Percentiles rank a stretch among this genome's conserved stretches.
Evolutionary conservation across 2,797 vertebrate genomes (phyloP).

Genomic region (Peromyscus attwateri): DNA sequence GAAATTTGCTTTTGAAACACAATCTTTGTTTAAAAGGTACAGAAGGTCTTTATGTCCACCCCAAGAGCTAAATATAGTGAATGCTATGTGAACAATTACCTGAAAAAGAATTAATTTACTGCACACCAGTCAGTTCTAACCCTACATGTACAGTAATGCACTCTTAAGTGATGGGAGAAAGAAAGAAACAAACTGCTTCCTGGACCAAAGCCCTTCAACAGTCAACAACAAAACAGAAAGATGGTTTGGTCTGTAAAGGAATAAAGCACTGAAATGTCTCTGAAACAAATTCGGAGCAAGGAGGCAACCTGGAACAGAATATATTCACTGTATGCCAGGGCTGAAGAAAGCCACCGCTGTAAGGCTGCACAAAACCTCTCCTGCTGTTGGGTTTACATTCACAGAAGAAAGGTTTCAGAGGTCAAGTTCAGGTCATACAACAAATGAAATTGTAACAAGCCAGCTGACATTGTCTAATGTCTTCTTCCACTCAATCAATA

Average conservation of each 20-base stretch:
- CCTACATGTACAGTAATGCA: constrained; percentile 79
- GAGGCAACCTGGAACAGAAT: constrained; percentile 66
- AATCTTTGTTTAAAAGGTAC: constrained; percentile 74
- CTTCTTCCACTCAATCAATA: constrained; percentile 92
- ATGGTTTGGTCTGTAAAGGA: constrained; percentile 69
- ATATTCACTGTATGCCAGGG: constrained; percentile 66
- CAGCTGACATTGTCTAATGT: constrained; percentile 92
- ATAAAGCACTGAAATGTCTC: constrained; percentile 80
- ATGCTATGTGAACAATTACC: constrained; percentile 83
- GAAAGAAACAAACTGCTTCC: constrained; percentile 71
- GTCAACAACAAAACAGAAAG: constrained; percentile 78
- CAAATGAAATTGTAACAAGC: constrained; percentile 93
- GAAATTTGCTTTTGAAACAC: constrained; percentile 83
- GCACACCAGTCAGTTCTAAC: constrained; percentile 84
- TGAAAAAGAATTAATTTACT: constrained; percentile 86
- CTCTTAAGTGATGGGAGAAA: constrained; percentile 78
- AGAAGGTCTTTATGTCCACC: constrained; percentile 71
- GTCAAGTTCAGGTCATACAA: constrained; percentile 91
- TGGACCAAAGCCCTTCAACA: constrained; percentile 58
- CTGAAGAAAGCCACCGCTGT: constrained; percentile 71
- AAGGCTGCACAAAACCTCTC: constrained; percentile 78
- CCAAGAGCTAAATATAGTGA: constrained; percentile 69
- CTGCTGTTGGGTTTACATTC: constrained; percentile 83
- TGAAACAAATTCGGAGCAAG: constrained; percentile 69
- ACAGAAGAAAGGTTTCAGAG: constrained; percentile 90